Evolutionary conservation across 2,888 invertebrate species (phyloP).

Genomic region (Ormyrus pomaceus): DNA sequence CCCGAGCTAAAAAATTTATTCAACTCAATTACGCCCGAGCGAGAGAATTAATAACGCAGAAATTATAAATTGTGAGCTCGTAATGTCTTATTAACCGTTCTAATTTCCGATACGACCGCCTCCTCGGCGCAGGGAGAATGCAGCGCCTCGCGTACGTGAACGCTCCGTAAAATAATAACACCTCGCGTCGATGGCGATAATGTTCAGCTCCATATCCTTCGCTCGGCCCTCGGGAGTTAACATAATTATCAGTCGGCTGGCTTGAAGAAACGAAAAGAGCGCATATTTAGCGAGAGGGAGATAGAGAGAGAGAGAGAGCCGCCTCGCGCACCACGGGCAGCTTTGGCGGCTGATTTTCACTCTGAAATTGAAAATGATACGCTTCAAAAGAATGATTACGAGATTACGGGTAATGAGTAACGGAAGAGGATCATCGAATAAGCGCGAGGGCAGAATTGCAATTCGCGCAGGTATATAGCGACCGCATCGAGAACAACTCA

Average conservation of each 20-base stretch:
- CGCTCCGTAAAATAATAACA: constrained; percentile 36
- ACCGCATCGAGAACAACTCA: constrained; percentile 32
- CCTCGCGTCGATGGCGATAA: constrained; percentile 36
- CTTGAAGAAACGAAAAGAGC: not conserved
- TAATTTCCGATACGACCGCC: too few species aligned
- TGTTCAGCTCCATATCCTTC: constrained; percentile 35
- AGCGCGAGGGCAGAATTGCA: constrained; percentile 20
- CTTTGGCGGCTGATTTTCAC: constrained; percentile 2
- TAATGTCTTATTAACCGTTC: too few species aligned
- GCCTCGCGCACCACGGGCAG: not conserved
- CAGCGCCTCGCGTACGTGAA: not conserved
- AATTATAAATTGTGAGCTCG: too few species aligned
- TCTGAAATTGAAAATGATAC: constrained; percentile 48
- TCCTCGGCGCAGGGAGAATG: too few species aligned
- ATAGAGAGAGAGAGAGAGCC: not conserved
- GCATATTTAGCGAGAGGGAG: constrained; percentile 20
- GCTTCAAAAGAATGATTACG: constrained; percentile 48
- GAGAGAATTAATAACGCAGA: too few species aligned
- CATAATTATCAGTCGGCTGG: constrained; percentile 36
- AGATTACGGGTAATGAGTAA: constrained; percentile 48
- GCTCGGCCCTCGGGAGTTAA: constrained; percentile 20
- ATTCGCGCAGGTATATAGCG: constrained; percentile 25
- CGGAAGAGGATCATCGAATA: constrained; percentile 36
- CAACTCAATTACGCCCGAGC: too few species aligned
- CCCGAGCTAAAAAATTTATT: too few species aligned